A percentile compares a stretch with the other conserved stretches of the same genome.
Evolutionary conservation across 2,888 invertebrate genomes (phyloP).

Genomic region (Agriopis leucophaearia): DNA sequence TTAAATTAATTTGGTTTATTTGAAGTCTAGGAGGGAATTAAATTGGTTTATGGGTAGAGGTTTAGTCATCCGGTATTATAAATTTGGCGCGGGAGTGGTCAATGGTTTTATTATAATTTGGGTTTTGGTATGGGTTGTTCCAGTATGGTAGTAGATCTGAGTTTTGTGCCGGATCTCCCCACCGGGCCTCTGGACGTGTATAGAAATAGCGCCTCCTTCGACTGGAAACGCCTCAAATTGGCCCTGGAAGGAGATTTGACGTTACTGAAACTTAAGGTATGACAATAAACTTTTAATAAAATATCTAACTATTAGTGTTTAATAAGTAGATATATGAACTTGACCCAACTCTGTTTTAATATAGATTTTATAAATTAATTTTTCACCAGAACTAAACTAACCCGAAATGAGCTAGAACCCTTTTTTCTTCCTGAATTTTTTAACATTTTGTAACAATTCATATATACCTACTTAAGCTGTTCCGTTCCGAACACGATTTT

Average conservation of each 20-base stretch:
- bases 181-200: conserved; percentile 92
- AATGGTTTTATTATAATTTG: conserved; percentile 40
- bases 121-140: conserved; percentile 61
- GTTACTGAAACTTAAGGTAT: conserved; percentile 91
- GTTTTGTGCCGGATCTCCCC: conserved; percentile 89
- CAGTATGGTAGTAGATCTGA: conserved; percentile 83
- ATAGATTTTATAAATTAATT: too few species aligned
- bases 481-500: too few species aligned
- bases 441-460: too few species aligned
- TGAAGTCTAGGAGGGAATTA: conserved; percentile 54
- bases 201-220: conserved; percentile 92
- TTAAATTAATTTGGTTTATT: conserved; percentile 50
- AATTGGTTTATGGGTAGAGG: conserved; percentile 56
- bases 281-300: background rate
- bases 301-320: too few species aligned
- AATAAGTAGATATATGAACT: background rate
- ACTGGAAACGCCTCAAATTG: conserved; percentile 94
- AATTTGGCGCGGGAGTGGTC: conserved; percentile 51
- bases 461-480: too few species aligned
- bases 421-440: too few species aligned
- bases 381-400: too few species aligned
- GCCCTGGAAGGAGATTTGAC: conserved; percentile 92
- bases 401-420: too few species aligned
- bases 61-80: conserved; percentile 65
- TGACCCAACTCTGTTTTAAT: background rate